phyloP scores from a whole-genome alignment of 2,888 invertebrate species.

The Tenthredo mesomela region DNA sequence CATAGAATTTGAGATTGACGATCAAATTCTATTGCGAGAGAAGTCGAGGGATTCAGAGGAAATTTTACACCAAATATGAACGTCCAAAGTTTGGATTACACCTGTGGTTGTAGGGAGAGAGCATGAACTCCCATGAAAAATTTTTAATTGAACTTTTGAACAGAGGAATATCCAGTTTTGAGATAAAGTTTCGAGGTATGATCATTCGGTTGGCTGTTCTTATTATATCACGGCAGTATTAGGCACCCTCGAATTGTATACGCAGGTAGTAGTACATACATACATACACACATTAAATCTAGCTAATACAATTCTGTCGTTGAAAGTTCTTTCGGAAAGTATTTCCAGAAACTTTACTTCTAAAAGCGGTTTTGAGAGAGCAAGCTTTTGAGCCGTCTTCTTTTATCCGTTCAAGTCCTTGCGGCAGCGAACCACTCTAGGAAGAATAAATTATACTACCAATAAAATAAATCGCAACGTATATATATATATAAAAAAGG shows the following conservation, averaged over 20 bases:
- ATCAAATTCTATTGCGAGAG: not conserved
- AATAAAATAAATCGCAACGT: constrained; percentile 17
- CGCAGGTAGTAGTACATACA: not conserved
- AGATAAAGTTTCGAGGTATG: not conserved
- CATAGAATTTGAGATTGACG: constrained; percentile 13
- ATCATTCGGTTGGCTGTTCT: not conserved
- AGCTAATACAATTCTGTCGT: constrained; percentile 13
- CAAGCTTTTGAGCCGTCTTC: constrained; percentile 16
- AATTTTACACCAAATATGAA: not conserved
- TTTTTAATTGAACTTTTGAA: not conserved
- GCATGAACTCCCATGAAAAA: not conserved
- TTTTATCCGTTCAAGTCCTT: constrained; percentile 23
- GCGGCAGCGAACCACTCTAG: constrained; percentile 11
- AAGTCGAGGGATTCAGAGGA: not conserved
- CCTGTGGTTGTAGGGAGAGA: not conserved
- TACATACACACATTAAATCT: not conserved
- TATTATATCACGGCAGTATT: not conserved
- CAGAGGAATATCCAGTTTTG: not conserved
- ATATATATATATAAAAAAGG: not conserved
- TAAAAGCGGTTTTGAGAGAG: constrained; percentile 13
- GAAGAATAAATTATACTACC: constrained; percentile 10
- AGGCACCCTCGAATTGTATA: not conserved
- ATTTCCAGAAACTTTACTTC: constrained; percentile 11
- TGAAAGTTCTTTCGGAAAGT: constrained; percentile 1
- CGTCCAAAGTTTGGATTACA: not conserved